A percentile compares a stretch with the other conserved stretches of the same genome.
Evolutionary conservation across 2,797 vertebrate species (phyloP).

Genomic region (Periophthalmus magnuspinnatus): DNA sequence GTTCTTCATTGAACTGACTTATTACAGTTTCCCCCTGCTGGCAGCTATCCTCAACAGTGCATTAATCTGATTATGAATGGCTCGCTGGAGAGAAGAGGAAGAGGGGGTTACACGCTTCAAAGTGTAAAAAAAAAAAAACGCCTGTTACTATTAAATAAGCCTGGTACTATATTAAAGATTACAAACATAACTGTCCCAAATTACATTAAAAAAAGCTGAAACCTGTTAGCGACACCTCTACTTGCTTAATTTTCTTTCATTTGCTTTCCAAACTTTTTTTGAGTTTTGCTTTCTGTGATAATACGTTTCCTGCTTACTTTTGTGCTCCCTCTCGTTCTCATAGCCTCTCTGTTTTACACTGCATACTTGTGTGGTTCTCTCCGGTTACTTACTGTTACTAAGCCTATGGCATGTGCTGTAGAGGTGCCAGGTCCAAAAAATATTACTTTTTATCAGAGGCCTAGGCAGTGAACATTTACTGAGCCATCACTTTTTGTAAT

Average conservation of each 20-base stretch:
- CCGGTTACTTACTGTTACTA: constrained; percentile 59
- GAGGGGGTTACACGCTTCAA: not conserved
- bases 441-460: constrained; percentile 42
- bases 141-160: constrained; percentile 16
- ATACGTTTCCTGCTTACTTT: constrained; percentile 30
- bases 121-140: not conserved
- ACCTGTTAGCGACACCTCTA: not conserved
- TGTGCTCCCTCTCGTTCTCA: constrained; percentile 20
- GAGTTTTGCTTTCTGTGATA: constrained; percentile 18
- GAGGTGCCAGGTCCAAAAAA: constrained; percentile 38
- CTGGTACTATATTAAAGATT: not conserved
- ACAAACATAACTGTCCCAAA: not conserved
- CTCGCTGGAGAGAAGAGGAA: constrained; percentile 30
- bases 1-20: constrained; percentile 18
- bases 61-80: constrained; percentile 60
- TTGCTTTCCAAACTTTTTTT: constrained; percentile 15
- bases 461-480: constrained; percentile 12
- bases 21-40: constrained; percentile 34
- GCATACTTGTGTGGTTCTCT: constrained; percentile 52
- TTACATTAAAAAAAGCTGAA: not conserved
- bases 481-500: constrained; percentile 19
- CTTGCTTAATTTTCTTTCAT: constrained; percentile 5
- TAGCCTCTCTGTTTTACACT: constrained; percentile 29
- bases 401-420: constrained; percentile 60
- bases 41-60: constrained; percentile 17